Evolutionary conservation across 2,797 vertebrate species (phyloP).

Genomic region (Molossus alvarezi): DNA sequence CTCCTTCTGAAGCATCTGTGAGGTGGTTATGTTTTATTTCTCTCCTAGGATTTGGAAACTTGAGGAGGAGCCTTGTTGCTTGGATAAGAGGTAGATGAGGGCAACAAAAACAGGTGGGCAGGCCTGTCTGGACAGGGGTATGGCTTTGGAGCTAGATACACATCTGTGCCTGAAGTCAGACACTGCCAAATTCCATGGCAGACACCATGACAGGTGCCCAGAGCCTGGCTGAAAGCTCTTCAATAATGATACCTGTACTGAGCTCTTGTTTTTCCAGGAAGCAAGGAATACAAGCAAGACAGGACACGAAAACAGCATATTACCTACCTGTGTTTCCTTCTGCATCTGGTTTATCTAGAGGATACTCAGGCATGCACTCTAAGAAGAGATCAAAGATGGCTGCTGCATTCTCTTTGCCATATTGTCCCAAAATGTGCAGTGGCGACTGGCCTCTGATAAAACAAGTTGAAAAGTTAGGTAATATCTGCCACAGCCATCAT

Average conservation of each 20-base stretch:
- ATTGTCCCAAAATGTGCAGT: constrained; percentile 98
- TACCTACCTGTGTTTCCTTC: constrained; percentile 97
- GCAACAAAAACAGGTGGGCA: background rate
- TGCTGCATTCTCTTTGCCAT: constrained; percentile 98
- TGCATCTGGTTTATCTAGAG: constrained; percentile 97
- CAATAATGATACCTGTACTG: accelerated
- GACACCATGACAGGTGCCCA: background rate
- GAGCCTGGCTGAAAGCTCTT: background rate
- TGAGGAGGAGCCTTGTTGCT: background rate
- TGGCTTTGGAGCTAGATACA: background rate
- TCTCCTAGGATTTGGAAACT: background rate
- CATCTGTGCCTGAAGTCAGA: background rate
- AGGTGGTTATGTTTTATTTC: background rate
- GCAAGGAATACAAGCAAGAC: background rate
- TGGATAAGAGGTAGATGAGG: background rate
- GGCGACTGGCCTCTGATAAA: constrained; percentile 96
- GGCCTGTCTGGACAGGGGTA: background rate
- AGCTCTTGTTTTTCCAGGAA: background rate
- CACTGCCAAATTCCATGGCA: background rate
- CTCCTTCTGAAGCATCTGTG: background rate
- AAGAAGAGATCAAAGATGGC: constrained; percentile 99
- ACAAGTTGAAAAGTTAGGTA: constrained; percentile 22
- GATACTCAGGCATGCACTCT: constrained; percentile 99
- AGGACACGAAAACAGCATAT: background rate
- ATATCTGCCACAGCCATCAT: background rate